Conservation (phyloP, 2,797 vertebrate genomes). For the Odontamblyopus rebecca region DNA sequence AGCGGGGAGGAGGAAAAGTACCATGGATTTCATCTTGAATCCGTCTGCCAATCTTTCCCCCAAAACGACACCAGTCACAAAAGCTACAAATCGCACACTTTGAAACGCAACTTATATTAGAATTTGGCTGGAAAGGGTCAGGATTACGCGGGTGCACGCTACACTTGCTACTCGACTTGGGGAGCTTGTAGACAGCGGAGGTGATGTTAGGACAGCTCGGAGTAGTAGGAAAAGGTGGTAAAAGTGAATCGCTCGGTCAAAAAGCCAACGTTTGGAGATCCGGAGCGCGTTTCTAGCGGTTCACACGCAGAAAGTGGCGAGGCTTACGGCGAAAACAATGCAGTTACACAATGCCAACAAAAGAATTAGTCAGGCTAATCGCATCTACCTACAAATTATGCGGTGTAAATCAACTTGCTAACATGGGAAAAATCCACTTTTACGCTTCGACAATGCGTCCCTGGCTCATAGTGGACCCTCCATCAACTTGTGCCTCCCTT, state of each 20-base stretch:
- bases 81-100: constrained; percentile 36
- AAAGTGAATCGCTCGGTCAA: constrained; percentile 11
- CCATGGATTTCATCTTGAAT: constrained; percentile 81
- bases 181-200: constrained; percentile 49
- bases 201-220: constrained; percentile 75
- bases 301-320: constrained; percentile 44
- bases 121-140: constrained; percentile 3
- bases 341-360: constrained; percentile 63
- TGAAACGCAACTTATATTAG: constrained; percentile 24
- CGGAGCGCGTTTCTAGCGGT: background rate
- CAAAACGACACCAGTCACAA: constrained; percentile 33
- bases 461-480: constrained; percentile 44
- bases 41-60: constrained; percentile 65
- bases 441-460: constrained; percentile 50
- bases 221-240: constrained; percentile 53
- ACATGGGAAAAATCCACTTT: constrained; percentile 51
- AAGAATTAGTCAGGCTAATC: constrained; percentile 71
- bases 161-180: constrained; percentile 64
- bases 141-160: constrained; percentile 23
- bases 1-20: constrained; percentile 64
- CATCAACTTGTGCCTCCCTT: constrained; percentile 48
- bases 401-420: constrained; percentile 7
- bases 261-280: background rate
- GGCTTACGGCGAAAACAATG: constrained; percentile 59
- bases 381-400: constrained; percentile 49